A percentile compares a stretch with the other conserved stretches of the same genome.
Evolutionary conservation across 2,888 invertebrate species (phyloP).

Genomic region (Eristalinus aeneus): DNA sequence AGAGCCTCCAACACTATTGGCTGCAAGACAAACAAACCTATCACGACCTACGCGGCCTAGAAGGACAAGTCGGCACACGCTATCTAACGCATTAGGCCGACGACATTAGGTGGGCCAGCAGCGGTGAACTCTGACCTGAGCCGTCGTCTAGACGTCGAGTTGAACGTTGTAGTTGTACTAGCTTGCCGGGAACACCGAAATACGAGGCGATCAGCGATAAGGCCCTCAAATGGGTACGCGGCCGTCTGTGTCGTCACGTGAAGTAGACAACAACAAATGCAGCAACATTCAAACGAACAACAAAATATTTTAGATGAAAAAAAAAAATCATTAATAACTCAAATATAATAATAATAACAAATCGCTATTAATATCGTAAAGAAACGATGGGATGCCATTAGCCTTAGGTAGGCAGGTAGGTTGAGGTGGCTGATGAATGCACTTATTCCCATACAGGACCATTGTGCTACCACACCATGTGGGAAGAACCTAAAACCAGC

Average conservation of each 20-base stretch:
- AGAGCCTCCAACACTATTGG: conserved; percentile 97
- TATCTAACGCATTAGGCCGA: conserved; percentile 96
- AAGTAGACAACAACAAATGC: conserved; percentile 72
- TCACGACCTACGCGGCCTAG: conserved; percentile 95
- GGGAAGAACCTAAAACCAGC: no score
- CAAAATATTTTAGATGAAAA: background rate
- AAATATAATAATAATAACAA: no score
- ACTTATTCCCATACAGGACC: no score
- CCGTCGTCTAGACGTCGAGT: conserved; percentile 66
- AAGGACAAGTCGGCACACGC: conserved; percentile 88
- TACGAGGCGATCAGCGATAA: conserved; percentile 80
- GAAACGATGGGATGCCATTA: no score
- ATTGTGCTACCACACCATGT: no score
- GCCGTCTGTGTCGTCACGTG: conserved; percentile 79
- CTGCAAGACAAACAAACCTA: conserved; percentile 98
- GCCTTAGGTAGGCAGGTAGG: no score
- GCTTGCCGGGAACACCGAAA: conserved; percentile 77
- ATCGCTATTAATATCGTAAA: no score
- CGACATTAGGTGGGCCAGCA: conserved; percentile 90
- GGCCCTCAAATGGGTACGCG: conserved; percentile 80
- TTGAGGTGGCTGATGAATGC: no score
- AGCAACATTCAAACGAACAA: conserved; percentile 44
- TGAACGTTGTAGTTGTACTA: conserved; percentile 75
- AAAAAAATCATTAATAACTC: conserved; percentile 42
- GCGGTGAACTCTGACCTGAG: conserved; percentile 80